These are phyloP conservation scores for Artibeus lituratus DNA, from an alignment of 2,797 vertebrate species.

Conservation along the genomic window DNA sequence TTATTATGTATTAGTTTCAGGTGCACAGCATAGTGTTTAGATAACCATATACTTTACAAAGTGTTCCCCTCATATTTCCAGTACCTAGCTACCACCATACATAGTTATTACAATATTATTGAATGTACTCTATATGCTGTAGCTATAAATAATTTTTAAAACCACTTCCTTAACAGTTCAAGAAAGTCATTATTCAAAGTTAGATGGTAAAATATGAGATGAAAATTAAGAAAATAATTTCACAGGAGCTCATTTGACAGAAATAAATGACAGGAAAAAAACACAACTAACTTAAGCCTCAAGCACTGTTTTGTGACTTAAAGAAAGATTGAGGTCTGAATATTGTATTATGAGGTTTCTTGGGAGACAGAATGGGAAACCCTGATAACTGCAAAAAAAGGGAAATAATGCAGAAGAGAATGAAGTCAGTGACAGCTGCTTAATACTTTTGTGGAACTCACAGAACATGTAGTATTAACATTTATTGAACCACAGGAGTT, in stretches of 20 bases:
- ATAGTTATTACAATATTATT: not conserved
- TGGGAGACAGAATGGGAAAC: not conserved
- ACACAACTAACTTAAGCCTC: not conserved
- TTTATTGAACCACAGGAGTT: not conserved
- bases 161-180: not conserved
- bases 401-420: not conserved
- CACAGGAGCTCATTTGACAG: not conserved
- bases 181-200: constrained; percentile 30
- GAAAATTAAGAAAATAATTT: constrained; percentile 51
- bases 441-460: not conserved
- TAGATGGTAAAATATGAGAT: not conserved
- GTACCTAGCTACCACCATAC: not conserved
- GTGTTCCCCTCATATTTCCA: not conserved
- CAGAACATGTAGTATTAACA: not conserved
- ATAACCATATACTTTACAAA: not conserved
- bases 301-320: not conserved
- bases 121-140: not conserved
- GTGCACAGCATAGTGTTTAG: not conserved
- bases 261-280: constrained; percentile 21
- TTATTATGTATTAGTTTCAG: not conserved
- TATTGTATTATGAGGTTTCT: not conserved
- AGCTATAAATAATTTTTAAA: not conserved
- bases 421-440: not conserved
- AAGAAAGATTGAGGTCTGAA: not conserved
- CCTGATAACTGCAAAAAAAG: not conserved